phyloP scores from a whole-genome alignment of 2,888 invertebrate species.

The Pardosa pseudoannulata region DNA sequence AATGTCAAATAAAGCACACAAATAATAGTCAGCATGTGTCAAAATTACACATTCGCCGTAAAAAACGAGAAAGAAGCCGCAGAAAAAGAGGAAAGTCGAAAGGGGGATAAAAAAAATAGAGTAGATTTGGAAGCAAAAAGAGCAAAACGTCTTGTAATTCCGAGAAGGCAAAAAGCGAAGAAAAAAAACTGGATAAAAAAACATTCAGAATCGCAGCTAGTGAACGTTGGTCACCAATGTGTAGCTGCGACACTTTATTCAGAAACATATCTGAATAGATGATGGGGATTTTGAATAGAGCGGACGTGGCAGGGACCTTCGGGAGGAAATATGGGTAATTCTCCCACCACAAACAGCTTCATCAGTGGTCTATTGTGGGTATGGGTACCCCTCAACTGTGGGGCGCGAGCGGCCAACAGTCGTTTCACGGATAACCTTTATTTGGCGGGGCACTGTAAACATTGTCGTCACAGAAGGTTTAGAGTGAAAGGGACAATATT shows the following conservation, averaged over 20 bases:
- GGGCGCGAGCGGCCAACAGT: constrained; percentile 61
- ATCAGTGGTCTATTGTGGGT: constrained; percentile 60
- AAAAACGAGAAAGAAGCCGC: too few species aligned
- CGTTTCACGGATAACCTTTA: constrained; percentile 68
- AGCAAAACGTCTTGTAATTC: neutral
- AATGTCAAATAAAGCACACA: too few species aligned
- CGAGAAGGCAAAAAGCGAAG: neutral
- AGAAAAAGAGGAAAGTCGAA: too few species aligned
- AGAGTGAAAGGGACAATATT: constrained; percentile 8
- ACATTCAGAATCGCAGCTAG: too few species aligned
- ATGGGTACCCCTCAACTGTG: constrained; percentile 3
- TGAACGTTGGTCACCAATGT: neutral
- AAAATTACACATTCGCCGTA: too few species aligned
- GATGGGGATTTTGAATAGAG: constrained; percentile 42
- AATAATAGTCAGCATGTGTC: too few species aligned
- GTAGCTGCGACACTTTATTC: neutral
- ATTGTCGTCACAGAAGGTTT: constrained; percentile 52
- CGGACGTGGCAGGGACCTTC: constrained; percentile 38
- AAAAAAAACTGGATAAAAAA: neutral
- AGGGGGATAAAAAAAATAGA: neutral
- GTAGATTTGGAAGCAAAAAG: neutral
- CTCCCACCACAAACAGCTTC: constrained; percentile 69
- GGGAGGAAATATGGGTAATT: constrained; percentile 56
- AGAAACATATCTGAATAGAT: constrained; percentile 21
- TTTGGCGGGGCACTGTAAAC: constrained; percentile 63